Conservation (phyloP, 2,113 vertebrate species). For the Lepus europaeus region DNA sequence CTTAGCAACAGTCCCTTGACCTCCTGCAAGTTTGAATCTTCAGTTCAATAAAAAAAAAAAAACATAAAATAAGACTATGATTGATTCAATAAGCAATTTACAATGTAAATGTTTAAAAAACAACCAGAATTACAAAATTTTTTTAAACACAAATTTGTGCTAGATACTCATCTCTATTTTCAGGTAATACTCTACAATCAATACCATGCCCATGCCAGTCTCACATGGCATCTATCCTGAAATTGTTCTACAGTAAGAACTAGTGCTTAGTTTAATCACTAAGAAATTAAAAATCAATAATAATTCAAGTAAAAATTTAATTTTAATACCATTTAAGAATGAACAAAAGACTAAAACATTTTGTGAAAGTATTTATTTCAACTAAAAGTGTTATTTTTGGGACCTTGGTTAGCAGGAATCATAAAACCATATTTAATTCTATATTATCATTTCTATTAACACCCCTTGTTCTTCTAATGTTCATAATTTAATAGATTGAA, state of each 20-base stretch:
- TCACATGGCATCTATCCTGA: neutral
- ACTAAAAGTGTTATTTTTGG: neutral
- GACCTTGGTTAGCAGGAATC: neutral
- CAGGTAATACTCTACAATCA: neutral
- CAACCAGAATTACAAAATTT: neutral
- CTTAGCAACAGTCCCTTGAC: neutral
- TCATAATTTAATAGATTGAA: neutral
- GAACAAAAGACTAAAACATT: neutral
- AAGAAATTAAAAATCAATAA: neutral
- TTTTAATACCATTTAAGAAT: conserved; percentile 20
- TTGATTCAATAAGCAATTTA: neutral
- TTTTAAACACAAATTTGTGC: neutral
- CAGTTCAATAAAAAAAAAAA: neutral
- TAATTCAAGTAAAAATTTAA: conserved; percentile 42
- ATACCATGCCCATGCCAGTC: neutral
- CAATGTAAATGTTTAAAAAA: conserved; percentile 29
- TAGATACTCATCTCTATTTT: neutral
- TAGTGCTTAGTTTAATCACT: conserved; percentile 9
- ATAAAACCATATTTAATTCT: neutral
- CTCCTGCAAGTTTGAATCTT: conserved; percentile 33
- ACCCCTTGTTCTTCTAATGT: neutral
- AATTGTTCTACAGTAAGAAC: neutral
- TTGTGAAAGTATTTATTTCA: conserved; percentile 37
- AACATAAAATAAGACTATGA: neutral
- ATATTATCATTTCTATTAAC: neutral